phyloP scores from a whole-genome alignment of 2,113 vertebrate species.

The Butorides virescens region DNA sequence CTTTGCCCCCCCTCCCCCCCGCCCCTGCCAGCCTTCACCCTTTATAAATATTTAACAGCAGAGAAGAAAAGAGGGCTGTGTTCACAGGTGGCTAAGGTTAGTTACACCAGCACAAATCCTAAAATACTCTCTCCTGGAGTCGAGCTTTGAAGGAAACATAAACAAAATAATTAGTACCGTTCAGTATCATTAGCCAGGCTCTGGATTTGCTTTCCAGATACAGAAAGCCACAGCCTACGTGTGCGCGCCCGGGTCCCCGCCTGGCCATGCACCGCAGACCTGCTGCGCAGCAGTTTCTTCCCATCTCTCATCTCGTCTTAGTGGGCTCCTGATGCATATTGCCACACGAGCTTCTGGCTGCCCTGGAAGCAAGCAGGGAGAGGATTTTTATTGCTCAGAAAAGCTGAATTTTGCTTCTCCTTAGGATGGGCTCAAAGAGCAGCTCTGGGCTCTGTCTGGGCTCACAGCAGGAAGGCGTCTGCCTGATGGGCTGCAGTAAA shows the following conservation, averaged over 20 bases:
- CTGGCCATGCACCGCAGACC: neutral
- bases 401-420: neutral
- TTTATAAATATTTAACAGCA: constrained; percentile 28
- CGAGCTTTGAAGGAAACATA: neutral
- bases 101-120: constrained; percentile 4
- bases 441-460: neutral
- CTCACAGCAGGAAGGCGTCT: neutral
- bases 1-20: neutral
- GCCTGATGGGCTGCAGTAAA: neutral
- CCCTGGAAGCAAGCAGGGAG: neutral
- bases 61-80: neutral
- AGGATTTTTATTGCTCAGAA: neutral
- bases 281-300: neutral
- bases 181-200: neutral
- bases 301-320: neutral
- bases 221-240: neutral
- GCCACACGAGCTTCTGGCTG: neutral
- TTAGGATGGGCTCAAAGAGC: neutral
- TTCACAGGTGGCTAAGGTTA: constrained; percentile 8
- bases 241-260: neutral
- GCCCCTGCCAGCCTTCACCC: neutral
- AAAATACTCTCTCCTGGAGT: neutral
- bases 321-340: neutral
- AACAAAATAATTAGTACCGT: constrained; percentile 37
- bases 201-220: neutral